Conservation (phyloP, 2,113 vertebrate genomes). For the Columbina picui region DNA sequence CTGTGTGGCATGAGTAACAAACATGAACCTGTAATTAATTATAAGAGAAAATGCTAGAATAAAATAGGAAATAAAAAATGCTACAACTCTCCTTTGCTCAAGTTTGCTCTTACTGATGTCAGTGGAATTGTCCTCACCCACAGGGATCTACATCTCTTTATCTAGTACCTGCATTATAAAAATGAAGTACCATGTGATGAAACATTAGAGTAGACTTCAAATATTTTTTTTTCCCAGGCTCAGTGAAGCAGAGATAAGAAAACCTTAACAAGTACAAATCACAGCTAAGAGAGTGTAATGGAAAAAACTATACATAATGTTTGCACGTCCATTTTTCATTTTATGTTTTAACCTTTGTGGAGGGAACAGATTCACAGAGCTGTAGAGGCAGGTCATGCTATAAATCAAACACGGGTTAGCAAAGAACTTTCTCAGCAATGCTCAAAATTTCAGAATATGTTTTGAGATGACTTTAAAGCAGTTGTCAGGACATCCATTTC, state of each 20-base stretch:
- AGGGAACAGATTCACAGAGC: background rate
- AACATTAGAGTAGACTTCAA: background rate
- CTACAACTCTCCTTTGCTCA: background rate
- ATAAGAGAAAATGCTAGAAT: background rate
- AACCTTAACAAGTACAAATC: background rate
- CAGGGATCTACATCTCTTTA: background rate
- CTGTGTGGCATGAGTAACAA: background rate
- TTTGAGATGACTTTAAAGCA: background rate
- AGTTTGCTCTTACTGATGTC: background rate
- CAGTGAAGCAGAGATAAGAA: background rate
- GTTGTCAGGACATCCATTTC: background rate
- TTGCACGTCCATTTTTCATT: background rate
- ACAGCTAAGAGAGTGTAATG: background rate
- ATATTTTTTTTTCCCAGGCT: background rate
- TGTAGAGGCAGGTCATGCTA: background rate
- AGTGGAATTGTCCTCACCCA: background rate
- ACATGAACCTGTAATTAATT: background rate
- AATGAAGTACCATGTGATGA: background rate
- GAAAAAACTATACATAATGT: background rate
- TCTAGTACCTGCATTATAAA: background rate
- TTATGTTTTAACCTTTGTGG: background rate
- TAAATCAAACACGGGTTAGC: background rate
- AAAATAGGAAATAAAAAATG: background rate
- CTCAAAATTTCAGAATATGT: background rate
- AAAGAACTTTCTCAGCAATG: background rate